Percentiles rank a stretch among this genome's conserved stretches.
Evolutionary conservation across 1,140 invertebrate species (phyloP).

Genomic region (Neodiprion pinetum): DNA sequence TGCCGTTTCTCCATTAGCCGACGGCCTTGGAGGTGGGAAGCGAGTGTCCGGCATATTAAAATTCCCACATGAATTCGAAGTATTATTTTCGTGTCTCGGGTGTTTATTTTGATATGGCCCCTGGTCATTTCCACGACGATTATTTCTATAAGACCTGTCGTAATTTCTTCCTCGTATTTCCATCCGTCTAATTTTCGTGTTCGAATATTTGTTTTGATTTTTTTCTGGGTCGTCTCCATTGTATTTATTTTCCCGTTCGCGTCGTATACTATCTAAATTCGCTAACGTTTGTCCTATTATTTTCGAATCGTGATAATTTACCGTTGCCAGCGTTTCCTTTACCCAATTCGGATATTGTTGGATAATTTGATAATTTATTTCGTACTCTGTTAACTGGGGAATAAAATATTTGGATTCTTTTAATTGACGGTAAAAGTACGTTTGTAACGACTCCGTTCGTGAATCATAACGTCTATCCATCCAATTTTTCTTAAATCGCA

Average conservation of each 20-base stretch:
- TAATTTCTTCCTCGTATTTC: too few species aligned
- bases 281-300: constrained; percentile 25
- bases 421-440: constrained; percentile 29
- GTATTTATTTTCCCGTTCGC: constrained; percentile 21
- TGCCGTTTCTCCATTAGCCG: too few species aligned
- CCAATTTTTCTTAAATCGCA: constrained; percentile 30
- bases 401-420: constrained; percentile 27
- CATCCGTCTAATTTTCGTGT: too few species aligned
- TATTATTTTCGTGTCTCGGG: too few species aligned
- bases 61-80: too few species aligned
- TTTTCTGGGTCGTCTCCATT: neutral
- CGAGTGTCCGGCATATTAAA: too few species aligned
- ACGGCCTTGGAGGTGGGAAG: too few species aligned
- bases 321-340: constrained; percentile 18
- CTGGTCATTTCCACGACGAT: too few species aligned
- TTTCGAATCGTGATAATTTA: constrained; percentile 22
- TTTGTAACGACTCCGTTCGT: constrained; percentile 20
- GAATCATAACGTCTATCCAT: constrained; percentile 12
- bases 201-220: too few species aligned
- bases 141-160: too few species aligned
- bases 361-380: constrained; percentile 31
- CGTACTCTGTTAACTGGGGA: constrained; percentile 26
- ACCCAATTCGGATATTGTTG: constrained; percentile 28
- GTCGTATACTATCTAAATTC: constrained; percentile 23
- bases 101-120: too few species aligned